A percentile compares a stretch with the other conserved stretches of the same genome.
These are phyloP conservation scores for Rhinopithecus roxellana DNA, from an alignment of 2,113 vertebrate species.

Conservation along the genomic window DNA sequence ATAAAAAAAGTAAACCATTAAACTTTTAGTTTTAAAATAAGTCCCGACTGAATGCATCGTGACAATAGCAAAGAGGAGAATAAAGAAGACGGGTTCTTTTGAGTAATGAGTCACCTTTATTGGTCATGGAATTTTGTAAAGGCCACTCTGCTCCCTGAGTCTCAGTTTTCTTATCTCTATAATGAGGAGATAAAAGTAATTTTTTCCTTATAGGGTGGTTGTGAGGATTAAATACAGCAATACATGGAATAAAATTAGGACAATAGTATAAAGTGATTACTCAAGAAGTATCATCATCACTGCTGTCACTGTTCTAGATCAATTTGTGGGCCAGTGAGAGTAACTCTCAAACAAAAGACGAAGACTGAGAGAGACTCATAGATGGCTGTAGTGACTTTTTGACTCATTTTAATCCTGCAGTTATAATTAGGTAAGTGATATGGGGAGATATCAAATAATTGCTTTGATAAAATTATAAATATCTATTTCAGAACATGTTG, in stretches of 20 bases:
- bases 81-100: neutral
- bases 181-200: neutral
- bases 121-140: neutral
- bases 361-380: neutral
- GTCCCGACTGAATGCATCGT: neutral
- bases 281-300: neutral
- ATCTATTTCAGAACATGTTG: neutral
- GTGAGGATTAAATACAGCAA: neutral
- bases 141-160: neutral
- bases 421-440: neutral
- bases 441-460: neutral
- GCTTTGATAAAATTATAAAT: neutral
- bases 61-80: neutral
- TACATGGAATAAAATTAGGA: neutral
- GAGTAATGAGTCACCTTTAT: neutral
- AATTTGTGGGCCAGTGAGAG: neutral
- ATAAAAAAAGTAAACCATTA: neutral
- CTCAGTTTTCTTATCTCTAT: neutral
- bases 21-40: neutral
- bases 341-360: neutral
- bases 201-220: neutral
- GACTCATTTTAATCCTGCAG: neutral
- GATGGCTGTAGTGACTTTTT: neutral
- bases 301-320: neutral
- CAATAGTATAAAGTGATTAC: neutral